Conservation (phyloP, 2,797 vertebrate genomes). For the Melanotaenia pygmaea region DNA sequence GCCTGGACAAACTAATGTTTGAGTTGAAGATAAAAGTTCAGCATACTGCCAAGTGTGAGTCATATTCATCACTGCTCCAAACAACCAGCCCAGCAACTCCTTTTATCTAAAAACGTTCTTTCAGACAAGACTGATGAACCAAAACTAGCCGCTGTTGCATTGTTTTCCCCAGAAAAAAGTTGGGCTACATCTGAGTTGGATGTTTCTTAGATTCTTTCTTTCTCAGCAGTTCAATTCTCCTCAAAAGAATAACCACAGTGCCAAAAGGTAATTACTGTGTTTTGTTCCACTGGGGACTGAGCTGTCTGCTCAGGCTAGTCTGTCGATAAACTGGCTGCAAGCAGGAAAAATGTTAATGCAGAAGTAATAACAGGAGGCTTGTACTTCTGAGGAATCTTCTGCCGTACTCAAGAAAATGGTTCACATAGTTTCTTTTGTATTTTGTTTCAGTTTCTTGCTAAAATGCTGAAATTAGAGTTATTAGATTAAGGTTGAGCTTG, state of each 20-base stretch:
- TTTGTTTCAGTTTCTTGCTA: slow-evolving; percentile 10
- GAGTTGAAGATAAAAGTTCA: slow-evolving; percentile 66
- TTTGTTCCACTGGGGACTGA: slow-evolving; percentile 35
- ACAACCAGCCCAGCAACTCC: slow-evolving; percentile 22
- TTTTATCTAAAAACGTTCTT: slow-evolving; percentile 14
- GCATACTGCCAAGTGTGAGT: slow-evolving; percentile 68
- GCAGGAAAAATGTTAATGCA: slow-evolving; percentile 18
- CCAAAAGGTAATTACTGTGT: slow-evolving; percentile 58
- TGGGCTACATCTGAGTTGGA: slow-evolving; percentile 1
- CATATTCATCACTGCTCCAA: slow-evolving; percentile 40
- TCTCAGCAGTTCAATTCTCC: slow-evolving; percentile 29
- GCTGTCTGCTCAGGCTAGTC: slow-evolving; percentile 15
- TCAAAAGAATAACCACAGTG: slow-evolving; percentile 24
- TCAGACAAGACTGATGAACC: slow-evolving; percentile 9
- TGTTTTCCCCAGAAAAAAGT: slow-evolving; percentile 16
- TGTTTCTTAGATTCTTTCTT: slow-evolving; percentile 19
- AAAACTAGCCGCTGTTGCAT: neutral
- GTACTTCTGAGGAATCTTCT: slow-evolving; percentile 35
- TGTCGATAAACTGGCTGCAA: slow-evolving; percentile 30
- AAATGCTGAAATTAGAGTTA: neutral
- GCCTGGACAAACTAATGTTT: slow-evolving; percentile 65
- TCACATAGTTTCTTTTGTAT: slow-evolving; percentile 1
- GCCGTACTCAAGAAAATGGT: slow-evolving; percentile 11
- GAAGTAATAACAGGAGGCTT: slow-evolving; percentile 13
- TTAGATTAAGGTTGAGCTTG: neutral